Base-by-base conservation (phyloP, 37 sponge, comb jelly and placozoan genomes). In the Chondrosia reniformis region DNA sequence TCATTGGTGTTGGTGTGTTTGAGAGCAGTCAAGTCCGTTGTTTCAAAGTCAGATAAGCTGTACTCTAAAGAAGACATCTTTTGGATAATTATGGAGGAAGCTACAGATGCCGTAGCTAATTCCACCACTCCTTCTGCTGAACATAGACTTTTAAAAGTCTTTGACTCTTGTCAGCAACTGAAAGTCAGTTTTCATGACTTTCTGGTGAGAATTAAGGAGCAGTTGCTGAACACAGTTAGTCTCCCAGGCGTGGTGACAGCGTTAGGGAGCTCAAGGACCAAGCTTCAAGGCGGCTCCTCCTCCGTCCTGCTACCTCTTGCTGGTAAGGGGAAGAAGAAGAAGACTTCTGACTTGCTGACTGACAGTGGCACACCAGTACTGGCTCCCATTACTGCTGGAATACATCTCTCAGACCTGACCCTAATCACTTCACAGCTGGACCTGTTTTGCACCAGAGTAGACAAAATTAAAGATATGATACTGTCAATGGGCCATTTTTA, bases 401-500 rank as follows among this genome's bases (percentile, higher is more conserved):
- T 92, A 2, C 15, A 65, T 24, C 84, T 88, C n/a, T 37, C 36
- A 0, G 43, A 82, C 37, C 32, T 82, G 0, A 77, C 81, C 25
- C 8, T 44, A 24, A 83, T 88, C 36, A 67, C 56, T 37, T 13
- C 39, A 0, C 45, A 59, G 1, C 52, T 92, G 55, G 62, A 34
- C 4, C 71, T 66, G 8, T 83, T 93, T n/a, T 41, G 58, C 45
- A 15, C 44, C 9, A 80, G 88, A 31, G 76, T 78, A 3, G 33
- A 37, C 3, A 65, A 85, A 45, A 46, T 90, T 1, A 55, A 82
- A 17, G 85, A 73, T 21, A 52, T 93, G 1, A 71, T 84, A 24
- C 56, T 79, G 33, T 79, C 85, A 17, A 31, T 92, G 3, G 74
- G 75, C n/a, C 81, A 81, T 37, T 84, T 92, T 52, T 43, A 30